These are phyloP conservation scores for Masnerella sp. DNA, from an alignment of 2,888 invertebrate genomes.

Conservation along the genomic window DNA sequence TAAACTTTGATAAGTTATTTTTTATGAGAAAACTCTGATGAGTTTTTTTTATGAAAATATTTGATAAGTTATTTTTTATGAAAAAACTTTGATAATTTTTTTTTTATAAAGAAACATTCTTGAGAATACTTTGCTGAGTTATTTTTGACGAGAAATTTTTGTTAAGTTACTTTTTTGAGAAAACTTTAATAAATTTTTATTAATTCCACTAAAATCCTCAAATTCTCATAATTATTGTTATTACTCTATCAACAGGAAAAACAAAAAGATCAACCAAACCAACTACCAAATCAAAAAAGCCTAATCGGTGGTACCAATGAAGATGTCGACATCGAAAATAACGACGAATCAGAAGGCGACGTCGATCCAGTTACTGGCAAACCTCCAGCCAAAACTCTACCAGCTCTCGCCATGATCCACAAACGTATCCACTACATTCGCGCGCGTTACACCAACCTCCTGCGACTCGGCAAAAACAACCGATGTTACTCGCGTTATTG, in stretches of 20 bases:
- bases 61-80: no score
- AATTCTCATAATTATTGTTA: neutral
- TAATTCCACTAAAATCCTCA: neutral
- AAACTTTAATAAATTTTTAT: neutral
- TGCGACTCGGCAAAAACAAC: slow-evolving; percentile 85
- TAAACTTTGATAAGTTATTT: no score
- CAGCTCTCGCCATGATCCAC: slow-evolving; percentile 80
- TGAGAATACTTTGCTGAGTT: no score
- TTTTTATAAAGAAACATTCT: no score
- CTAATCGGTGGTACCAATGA: slow-evolving; percentile 80
- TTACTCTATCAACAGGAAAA: slow-evolving; percentile 65
- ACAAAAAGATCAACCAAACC: slow-evolving; percentile 66
- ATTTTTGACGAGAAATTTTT: no score
- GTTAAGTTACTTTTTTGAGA: no score
- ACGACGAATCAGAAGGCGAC: slow-evolving; percentile 73
- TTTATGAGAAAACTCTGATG: no score
- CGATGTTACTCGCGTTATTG: slow-evolving; percentile 86
- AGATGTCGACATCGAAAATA: slow-evolving; percentile 81
- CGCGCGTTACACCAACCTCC: slow-evolving; percentile 84
- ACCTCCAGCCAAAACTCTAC: slow-evolving; percentile 71
- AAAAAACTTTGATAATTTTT: no score
- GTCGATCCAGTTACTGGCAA: slow-evolving; percentile 68
- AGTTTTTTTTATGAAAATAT: no score
- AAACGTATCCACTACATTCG: slow-evolving; percentile 85
- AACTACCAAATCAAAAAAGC: slow-evolving; percentile 71